A percentile compares a stretch with the other conserved stretches of the same genome.
phyloP scores from a whole-genome alignment of 2,113 vertebrate genomes.

The Trogon surrucura region DNA sequence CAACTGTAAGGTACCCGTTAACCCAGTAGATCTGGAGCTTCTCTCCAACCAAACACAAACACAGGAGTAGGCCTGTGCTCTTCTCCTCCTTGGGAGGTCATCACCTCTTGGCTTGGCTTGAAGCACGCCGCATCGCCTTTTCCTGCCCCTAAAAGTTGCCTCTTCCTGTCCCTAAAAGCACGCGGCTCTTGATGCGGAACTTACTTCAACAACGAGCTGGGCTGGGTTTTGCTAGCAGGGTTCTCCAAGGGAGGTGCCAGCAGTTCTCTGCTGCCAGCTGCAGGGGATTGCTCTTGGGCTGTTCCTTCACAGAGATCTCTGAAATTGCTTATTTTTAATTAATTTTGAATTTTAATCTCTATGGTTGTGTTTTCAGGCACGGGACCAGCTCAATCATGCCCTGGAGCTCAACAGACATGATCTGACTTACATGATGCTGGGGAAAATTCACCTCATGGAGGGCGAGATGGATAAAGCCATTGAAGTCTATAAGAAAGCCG shows the following conservation, averaged over 20 bases:
- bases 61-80: rapidly evolving
- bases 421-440: slow-evolving; percentile 90
- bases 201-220: background rate
- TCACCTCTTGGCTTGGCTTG: background rate
- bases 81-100: background rate
- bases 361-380: slow-evolving; percentile 83
- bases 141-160: background rate
- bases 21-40: background rate
- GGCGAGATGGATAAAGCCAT: slow-evolving; percentile 88
- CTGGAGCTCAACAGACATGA: slow-evolving; percentile 91
- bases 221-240: background rate
- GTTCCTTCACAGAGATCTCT: background rate
- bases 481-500: slow-evolving; percentile 88
- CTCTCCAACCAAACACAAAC: background rate
- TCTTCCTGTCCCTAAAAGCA: background rate
- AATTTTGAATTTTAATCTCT: background rate
- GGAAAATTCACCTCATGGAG: slow-evolving; percentile 88
- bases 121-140: rapidly evolving
- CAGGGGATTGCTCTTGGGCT: background rate
- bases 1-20: background rate
- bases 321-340: background rate
- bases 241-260: background rate
- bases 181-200: background rate
- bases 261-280: background rate
- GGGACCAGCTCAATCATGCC: slow-evolving; percentile 88